Conservation (phyloP, 2,113 vertebrate species). For the Grammatotria lemairii region DNA sequence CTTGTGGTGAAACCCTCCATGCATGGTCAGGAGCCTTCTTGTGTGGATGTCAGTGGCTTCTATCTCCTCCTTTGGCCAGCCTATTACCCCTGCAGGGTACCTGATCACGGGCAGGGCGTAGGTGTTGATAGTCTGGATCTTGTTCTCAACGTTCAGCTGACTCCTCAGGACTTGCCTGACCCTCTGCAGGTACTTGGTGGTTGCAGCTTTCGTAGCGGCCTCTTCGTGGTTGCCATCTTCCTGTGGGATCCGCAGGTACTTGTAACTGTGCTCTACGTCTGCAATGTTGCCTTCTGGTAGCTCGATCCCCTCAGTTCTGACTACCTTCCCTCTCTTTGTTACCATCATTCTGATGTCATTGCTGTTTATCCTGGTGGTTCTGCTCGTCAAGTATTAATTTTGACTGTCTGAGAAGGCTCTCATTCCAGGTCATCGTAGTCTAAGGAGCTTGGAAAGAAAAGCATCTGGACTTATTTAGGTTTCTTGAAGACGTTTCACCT, state of each 20-base stretch:
- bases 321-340: background rate
- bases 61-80: background rate
- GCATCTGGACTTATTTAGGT: background rate
- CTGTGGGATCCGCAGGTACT: background rate
- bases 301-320: background rate
- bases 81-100: rapidly evolving
- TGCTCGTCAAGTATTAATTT: background rate
- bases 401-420: background rate
- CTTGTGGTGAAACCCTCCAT: background rate
- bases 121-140: background rate
- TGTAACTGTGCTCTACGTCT: background rate
- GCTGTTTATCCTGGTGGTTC: background rate
- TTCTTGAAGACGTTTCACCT: background rate
- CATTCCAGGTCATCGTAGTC: background rate
- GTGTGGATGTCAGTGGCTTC: background rate
- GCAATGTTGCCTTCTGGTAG: background rate
- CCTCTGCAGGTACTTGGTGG: background rate
- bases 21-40: rapidly evolving
- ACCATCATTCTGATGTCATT: background rate
- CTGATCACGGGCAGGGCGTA: rapidly evolving
- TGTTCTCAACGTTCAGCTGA: rapidly evolving
- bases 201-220: background rate
- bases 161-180: background rate
- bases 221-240: background rate
- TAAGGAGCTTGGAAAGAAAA: background rate